phyloP scores from a whole-genome alignment of 2,888 invertebrate genomes.

The Piscicola geometra region DNA sequence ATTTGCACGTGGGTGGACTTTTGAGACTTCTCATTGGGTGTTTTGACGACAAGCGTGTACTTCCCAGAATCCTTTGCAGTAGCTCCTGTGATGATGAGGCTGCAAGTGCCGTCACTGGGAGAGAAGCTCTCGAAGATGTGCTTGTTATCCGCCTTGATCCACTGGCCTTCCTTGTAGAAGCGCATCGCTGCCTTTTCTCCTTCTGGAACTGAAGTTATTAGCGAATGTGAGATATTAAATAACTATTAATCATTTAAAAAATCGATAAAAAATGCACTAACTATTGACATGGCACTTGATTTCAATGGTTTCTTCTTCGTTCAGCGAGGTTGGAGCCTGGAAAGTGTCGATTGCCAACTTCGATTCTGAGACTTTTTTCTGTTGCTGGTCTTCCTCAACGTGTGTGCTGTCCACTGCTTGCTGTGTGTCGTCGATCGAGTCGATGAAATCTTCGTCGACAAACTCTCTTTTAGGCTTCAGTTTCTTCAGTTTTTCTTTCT shows the following conservation, averaged over 20 bases:
- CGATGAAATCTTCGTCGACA: background rate
- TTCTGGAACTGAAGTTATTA: background rate
- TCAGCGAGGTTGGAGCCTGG: conserved; percentile 19
- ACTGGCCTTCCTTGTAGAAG: background rate
- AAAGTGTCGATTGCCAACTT: background rate
- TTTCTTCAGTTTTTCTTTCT: conserved; percentile 6
- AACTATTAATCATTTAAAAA: background rate
- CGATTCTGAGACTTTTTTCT: background rate
- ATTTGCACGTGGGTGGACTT: background rate
- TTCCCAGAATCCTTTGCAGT: background rate
- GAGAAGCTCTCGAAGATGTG: background rate
- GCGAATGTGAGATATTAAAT: background rate
- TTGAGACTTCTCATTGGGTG: conserved; percentile 6
- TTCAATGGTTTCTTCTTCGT: conserved; percentile 36
- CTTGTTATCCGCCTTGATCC: conserved; percentile 7
- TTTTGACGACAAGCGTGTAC: conserved; percentile 1
- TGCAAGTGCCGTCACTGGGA: background rate
- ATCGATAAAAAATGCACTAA: conserved; percentile 25
- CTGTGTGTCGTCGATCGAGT: background rate
- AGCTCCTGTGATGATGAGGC: background rate
- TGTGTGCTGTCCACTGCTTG: background rate
- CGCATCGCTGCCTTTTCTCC: background rate
- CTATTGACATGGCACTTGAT: conserved; percentile 36
- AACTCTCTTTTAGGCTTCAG: background rate
- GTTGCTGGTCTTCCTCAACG: background rate